Conservation (phyloP, 1,140 invertebrate species). For the Muscidifurax raptorellus region DNA sequence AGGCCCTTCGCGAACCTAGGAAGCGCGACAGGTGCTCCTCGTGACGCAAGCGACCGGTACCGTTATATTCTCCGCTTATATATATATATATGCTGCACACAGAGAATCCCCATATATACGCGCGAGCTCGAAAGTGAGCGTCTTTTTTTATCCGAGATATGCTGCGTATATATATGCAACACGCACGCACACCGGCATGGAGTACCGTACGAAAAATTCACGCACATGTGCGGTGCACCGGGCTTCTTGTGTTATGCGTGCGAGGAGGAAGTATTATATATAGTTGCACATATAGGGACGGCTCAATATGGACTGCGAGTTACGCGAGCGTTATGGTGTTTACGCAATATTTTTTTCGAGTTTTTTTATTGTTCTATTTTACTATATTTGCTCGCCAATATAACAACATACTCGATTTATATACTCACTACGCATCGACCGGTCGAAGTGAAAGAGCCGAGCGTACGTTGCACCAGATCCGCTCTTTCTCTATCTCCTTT, state of each 20-base stretch:
- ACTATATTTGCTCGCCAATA: too few species aligned
- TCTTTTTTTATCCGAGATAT: not conserved
- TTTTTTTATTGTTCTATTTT: too few species aligned
- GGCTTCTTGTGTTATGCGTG: too few species aligned
- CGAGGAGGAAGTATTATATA: too few species aligned
- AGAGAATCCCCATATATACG: not conserved
- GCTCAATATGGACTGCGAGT: not conserved
- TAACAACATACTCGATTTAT: not conserved
- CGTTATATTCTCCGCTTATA: conserved; percentile 61
- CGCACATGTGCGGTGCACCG: not conserved
- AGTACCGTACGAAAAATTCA: conserved; percentile 41
- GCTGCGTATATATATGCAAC: not conserved
- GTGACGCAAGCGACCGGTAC: conserved; percentile 57
- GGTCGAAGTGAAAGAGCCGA: conserved; percentile 21
- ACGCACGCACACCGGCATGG: not conserved
- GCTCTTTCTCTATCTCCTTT: not conserved
- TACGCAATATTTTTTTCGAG: conserved; percentile 10
- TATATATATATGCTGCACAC: not conserved
- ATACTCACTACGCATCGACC: conserved; percentile 17
- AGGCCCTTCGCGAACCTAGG: conserved; percentile 63
- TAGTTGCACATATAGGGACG: not conserved
- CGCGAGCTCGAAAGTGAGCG: conserved; percentile 43
- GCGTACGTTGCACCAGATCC: conserved; percentile 14
- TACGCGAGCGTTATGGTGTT: conserved; percentile 39
- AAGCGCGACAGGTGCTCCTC: conserved; percentile 62